These are phyloP conservation scores for Cheilosia impressa DNA, from an alignment of 2,888 invertebrate genomes.

Conservation along the genomic window DNA sequence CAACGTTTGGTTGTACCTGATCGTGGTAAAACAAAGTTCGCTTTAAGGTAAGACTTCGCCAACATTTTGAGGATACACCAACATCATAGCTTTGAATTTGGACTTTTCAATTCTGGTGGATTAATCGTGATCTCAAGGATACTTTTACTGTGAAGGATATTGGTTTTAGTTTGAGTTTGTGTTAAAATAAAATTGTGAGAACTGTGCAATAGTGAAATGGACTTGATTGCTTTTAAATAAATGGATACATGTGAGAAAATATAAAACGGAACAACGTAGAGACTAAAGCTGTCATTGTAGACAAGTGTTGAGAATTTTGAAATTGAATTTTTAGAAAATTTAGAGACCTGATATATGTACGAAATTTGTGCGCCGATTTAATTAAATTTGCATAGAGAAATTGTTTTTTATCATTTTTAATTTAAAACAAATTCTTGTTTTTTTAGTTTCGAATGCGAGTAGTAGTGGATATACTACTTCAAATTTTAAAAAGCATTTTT, in stretches of 20 bases:
- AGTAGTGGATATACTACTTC: no score
- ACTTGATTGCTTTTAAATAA: background rate
- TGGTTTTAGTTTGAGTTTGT: slow-evolving; percentile 23
- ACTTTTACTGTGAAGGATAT: slow-evolving; percentile 26
- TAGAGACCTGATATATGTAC: no score
- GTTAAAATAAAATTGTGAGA: background rate
- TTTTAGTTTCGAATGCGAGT: no score
- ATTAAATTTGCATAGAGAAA: no score
- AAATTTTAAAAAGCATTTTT: no score
- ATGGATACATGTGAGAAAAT: background rate
- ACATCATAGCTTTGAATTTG: slow-evolving; percentile 12
- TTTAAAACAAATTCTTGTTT: no score
- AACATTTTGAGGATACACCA: slow-evolving; percentile 45
- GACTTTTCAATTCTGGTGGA: slow-evolving; percentile 42
- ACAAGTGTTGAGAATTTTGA: background rate
- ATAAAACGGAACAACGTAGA: background rate
- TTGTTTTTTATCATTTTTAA: no score
- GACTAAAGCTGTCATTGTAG: background rate
- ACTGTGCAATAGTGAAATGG: slow-evolving; percentile 31
- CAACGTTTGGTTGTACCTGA: slow-evolving; percentile 80
- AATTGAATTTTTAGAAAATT: no score
- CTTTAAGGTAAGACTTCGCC: slow-evolving; percentile 63
- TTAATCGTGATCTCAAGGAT: slow-evolving; percentile 52
- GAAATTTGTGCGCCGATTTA: no score
- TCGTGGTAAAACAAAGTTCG: slow-evolving; percentile 73